phyloP scores from a whole-genome alignment of 2,797 vertebrate species.

The Sebastes variabilis region DNA sequence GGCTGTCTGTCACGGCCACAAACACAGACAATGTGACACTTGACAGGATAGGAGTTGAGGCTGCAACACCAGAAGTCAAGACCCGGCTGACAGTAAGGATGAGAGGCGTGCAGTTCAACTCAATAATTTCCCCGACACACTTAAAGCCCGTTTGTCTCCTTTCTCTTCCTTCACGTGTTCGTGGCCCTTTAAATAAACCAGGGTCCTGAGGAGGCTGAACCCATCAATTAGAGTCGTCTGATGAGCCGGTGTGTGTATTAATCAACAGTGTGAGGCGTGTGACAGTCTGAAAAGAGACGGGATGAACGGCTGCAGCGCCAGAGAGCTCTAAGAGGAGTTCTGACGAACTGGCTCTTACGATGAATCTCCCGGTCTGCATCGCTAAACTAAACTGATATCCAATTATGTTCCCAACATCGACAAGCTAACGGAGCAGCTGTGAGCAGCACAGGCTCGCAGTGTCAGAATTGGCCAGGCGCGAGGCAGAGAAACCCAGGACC shows the following conservation, averaged over 20 bases:
- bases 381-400: conserved; percentile 80
- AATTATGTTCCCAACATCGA: conserved; percentile 77
- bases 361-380: conserved; percentile 70
- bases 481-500: conserved; percentile 75
- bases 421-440: conserved; percentile 72
- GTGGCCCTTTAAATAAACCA: conserved; percentile 72
- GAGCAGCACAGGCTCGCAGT: conserved; percentile 60
- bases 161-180: conserved; percentile 23
- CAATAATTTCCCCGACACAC: conserved; percentile 68
- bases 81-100: conserved; percentile 76
- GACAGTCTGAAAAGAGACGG: conserved; percentile 61
- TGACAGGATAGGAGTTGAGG: conserved; percentile 79
- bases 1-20: conserved; percentile 81
- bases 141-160: conserved; percentile 56
- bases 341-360: conserved; percentile 67
- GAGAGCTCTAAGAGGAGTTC: conserved; percentile 61
- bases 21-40: conserved; percentile 79
- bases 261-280: conserved; percentile 71
- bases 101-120: conserved; percentile 74
- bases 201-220: conserved; percentile 65
- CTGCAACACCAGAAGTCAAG: conserved; percentile 75
- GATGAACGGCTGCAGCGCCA: conserved; percentile 56
- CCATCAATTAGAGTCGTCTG: conserved; percentile 71
- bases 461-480: conserved; percentile 71
- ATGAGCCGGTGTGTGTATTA: conserved; percentile 71